Conservation (phyloP, 2,888 invertebrate genomes). For the Gasteruption jaculator region DNA sequence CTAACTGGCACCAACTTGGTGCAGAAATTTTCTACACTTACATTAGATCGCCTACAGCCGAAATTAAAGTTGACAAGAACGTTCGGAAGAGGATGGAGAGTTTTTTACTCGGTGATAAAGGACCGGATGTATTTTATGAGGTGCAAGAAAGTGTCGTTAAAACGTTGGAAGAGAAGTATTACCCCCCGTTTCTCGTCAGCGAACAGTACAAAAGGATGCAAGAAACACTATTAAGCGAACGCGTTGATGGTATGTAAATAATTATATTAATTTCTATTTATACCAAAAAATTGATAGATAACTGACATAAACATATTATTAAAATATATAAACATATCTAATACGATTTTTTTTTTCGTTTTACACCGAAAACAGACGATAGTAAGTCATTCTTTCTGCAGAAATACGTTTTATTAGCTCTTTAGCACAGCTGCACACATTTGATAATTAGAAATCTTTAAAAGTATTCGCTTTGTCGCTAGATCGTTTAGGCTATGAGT, state of each 20-base stretch:
- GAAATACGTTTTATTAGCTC: too few relatives aligned
- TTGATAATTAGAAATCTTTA: too few relatives aligned
- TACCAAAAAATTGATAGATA: neutral
- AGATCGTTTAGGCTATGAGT: too few relatives aligned
- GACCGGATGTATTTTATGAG: conserved; percentile 83
- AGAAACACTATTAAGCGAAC: conserved; percentile 63
- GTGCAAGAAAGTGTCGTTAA: conserved; percentile 77
- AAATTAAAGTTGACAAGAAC: conserved; percentile 77
- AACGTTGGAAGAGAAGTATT: conserved; percentile 81
- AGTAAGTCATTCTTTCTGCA: conserved; percentile 22
- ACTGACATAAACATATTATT: conserved; percentile 1
- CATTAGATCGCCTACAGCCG: conserved; percentile 74
- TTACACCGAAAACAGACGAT: conserved; percentile 19
- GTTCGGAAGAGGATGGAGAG: conserved; percentile 82
- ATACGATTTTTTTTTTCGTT: conserved; percentile 11
- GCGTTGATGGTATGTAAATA: conserved; percentile 45
- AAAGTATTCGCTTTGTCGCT: too few relatives aligned
- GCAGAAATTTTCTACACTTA: conserved; percentile 91
- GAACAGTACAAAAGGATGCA: conserved; percentile 76
- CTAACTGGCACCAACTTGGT: conserved; percentile 79
- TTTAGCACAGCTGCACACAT: too few relatives aligned
- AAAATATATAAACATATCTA: conserved; percentile 17
- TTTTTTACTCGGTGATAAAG: conserved; percentile 81
- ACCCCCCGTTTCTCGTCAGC: conserved; percentile 82
- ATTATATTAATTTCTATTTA: conserved; percentile 1